Evolutionary conservation across 2,113 vertebrate genomes (phyloP).

Genomic region (Malurus cyaneus): DNA sequence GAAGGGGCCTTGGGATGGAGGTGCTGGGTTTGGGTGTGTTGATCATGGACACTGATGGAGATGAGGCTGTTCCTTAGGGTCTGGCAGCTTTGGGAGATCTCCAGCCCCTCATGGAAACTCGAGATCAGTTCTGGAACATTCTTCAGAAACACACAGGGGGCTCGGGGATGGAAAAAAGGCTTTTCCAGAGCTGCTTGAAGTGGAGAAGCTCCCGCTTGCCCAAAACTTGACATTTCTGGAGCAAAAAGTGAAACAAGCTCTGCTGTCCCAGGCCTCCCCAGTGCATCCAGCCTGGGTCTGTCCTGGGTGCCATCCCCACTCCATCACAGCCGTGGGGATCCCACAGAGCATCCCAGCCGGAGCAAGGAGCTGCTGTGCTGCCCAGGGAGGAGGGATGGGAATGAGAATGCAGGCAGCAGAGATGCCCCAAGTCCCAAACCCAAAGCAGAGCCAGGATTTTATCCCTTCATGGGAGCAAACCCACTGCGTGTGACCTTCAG

Average conservation of each 20-base stretch:
- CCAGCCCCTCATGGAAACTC: not conserved
- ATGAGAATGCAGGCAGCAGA: not conserved
- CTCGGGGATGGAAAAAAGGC: accelerated
- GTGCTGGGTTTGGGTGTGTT: accelerated
- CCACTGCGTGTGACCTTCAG: not conserved
- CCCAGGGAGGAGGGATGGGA: not conserved
- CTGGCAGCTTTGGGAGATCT: too few species aligned
- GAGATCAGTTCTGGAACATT: accelerated
- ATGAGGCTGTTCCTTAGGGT: not conserved
- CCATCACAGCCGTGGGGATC: accelerated
- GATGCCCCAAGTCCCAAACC: accelerated
- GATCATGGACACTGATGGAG: accelerated
- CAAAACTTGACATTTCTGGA: not conserved
- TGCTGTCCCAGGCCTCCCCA: not conserved
- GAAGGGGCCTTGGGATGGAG: not conserved
- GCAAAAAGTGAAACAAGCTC: not conserved
- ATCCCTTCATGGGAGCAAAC: accelerated
- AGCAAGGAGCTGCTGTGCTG: not conserved
- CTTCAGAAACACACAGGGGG: accelerated
- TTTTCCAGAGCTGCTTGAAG: not conserved
- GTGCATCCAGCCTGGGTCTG: not conserved
- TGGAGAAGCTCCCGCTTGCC: not conserved
- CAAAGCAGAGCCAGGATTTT: accelerated
- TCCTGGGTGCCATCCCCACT: accelerated
- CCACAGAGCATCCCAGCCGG: accelerated